phyloP scores from a whole-genome alignment of 2,113 vertebrate species.

The Mustelus asterias region DNA sequence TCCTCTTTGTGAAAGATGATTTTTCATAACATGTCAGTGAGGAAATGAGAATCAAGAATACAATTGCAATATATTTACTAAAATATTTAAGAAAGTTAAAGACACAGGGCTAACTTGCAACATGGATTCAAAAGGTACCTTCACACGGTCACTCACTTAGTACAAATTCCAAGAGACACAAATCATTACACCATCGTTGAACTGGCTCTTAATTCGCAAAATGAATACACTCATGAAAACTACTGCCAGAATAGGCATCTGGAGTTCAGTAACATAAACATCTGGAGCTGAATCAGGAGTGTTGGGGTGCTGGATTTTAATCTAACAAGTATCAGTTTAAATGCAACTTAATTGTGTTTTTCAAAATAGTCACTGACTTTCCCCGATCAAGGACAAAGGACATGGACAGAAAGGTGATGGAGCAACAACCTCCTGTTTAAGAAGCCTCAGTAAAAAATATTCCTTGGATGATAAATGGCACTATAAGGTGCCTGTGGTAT shows the following conservation, averaged over 20 bases:
- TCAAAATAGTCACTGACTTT: background rate
- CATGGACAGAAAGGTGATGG: background rate
- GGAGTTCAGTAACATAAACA: background rate
- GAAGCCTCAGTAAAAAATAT: background rate
- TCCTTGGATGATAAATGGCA: slow-evolving; percentile 3
- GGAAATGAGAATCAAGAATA: background rate
- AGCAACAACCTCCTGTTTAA: slow-evolving; percentile 1
- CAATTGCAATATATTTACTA: background rate
- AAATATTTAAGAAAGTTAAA: background rate
- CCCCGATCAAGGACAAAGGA: background rate
- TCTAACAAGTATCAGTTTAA: background rate
- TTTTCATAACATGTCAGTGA: background rate
- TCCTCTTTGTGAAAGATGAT: background rate
- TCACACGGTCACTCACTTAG: background rate
- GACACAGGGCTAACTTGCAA: background rate
- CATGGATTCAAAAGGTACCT: background rate
- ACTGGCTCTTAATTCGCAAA: background rate
- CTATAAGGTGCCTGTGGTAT: background rate
- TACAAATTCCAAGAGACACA: background rate
- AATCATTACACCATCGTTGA: background rate
- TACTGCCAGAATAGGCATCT: background rate
- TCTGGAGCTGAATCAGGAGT: background rate
- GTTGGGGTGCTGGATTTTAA: background rate
- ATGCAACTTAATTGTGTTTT: background rate
- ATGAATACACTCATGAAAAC: background rate